Evolutionary conservation across 1,140 invertebrate species (phyloP).

Genomic region (Solenopsis invicta): DNA sequence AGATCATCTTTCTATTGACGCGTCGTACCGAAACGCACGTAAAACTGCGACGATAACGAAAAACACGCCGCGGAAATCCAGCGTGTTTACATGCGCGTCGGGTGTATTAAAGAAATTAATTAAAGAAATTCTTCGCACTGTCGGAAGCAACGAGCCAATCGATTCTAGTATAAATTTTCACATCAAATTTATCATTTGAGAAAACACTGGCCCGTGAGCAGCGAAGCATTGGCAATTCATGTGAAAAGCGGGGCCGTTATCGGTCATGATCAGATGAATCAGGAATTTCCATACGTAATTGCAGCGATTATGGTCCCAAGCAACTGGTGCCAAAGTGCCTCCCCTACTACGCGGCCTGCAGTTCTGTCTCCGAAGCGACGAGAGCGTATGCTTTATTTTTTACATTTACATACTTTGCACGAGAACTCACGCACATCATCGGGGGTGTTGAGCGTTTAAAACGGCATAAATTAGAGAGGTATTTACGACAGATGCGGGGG

Average conservation of each 20-base stretch:
- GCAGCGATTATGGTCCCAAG: conserved; percentile 82
- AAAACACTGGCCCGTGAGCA: not conserved
- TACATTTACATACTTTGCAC: conserved; percentile 31
- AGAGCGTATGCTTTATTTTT: conserved; percentile 56
- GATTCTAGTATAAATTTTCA: not conserved
- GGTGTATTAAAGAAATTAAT: not conserved
- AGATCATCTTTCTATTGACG: conserved; percentile 86
- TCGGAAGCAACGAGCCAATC: not conserved
- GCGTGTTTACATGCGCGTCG: conserved; percentile 27
- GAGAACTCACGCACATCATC: conserved; percentile 37
- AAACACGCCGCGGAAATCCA: conserved; percentile 71
- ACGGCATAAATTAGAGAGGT: conserved; percentile 80
- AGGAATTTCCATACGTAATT: conserved; percentile 86
- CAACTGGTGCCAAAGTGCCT: conserved; percentile 80
- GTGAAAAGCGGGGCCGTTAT: conserved; percentile 69
- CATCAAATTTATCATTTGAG: not conserved
- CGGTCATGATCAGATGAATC: conserved; percentile 83
- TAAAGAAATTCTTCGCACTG: not conserved
- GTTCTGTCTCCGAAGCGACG: conserved; percentile 35
- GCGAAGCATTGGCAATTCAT: conserved; percentile 64
- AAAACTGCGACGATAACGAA: conserved; percentile 77
- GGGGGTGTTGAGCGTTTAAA: conserved; percentile 84
- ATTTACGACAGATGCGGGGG: conserved; percentile 81
- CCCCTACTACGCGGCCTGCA: conserved; percentile 66
- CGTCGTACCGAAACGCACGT: conserved; percentile 72